Evolutionary conservation across 1,140 invertebrate genomes (phyloP), one percentile per base, ranked within the genome.

Genomic region (Heterodera schachtii): DNA sequence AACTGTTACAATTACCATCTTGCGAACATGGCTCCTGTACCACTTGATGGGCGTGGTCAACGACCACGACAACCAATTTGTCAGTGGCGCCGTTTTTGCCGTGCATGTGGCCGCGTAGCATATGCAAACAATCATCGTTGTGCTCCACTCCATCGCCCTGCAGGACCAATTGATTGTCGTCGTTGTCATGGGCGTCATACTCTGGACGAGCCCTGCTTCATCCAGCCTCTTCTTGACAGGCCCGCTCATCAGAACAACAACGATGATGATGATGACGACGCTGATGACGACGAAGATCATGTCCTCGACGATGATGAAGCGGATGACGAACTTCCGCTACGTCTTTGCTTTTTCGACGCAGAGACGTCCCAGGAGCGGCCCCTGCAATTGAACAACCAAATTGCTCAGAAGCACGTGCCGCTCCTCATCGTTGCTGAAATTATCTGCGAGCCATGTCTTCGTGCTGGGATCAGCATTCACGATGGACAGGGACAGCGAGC

Each of bases 391-490:
- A 8, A 43, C 7, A 70, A 21, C 16, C 47, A 19, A 19, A 6
- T 75, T 8, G 73, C 16, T 7, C 66, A 80, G 16, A 79, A 79
- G 49, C 78, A 79, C 13, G 46, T 75, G 3, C 67, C 75, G 47
- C 66, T 75, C 0, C 67, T 79, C n/a, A 13, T 79, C 3, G 49
- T 79, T 3, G 66, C 78, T 3, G 67, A 79, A 52, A 11, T 75
- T 8, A 43, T 75, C 49, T 79, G 78, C 43, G 78, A 75, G 21
- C 47, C n/a, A 13, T 79, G 78, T 16, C 79, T 79, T 46, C 13
- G 16, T 2, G 78, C 78, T 0, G 78, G 78, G 1, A 46, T 79
- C 49, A 3, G 19, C n/a, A 7, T 79, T 41, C 3, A 80, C 41
- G 41, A 79, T 43, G 64, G 49, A 19, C 13, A 31, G 8, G 73